These are phyloP conservation scores for Spea hammondii DNA, from an alignment of 2,797 vertebrate species.

Conservation along the genomic window DNA sequence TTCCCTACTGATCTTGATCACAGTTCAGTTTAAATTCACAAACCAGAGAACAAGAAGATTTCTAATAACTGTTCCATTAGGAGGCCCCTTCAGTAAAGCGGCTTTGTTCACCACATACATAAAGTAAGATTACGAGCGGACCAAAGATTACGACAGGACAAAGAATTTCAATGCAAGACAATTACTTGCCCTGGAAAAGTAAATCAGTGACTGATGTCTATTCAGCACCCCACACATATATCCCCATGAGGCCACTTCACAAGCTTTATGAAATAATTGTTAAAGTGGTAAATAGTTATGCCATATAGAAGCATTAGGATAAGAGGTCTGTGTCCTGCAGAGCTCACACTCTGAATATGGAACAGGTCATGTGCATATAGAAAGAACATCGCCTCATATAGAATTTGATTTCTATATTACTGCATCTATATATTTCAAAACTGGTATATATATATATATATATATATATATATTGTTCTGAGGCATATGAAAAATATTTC, in stretches of 20 bases:
- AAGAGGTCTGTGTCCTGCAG: too few relatives aligned
- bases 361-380: too few relatives aligned
- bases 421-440: too few relatives aligned
- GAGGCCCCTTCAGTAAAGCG: neutral
- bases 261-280: neutral
- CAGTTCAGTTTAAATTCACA: neutral
- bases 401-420: too few relatives aligned
- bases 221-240: neutral
- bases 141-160: neutral
- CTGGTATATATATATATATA: too few relatives aligned
- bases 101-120: neutral
- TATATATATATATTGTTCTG: too few relatives aligned
- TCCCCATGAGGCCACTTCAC: conserved; percentile 7
- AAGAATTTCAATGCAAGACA: conserved; percentile 1
- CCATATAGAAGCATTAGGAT: too few relatives aligned
- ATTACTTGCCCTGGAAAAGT: conserved; percentile 4
- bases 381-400: too few relatives aligned
- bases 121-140: neutral
- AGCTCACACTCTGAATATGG: too few relatives aligned
- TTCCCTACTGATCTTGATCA: neutral
- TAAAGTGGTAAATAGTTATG: too few relatives aligned
- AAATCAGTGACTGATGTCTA: neutral
- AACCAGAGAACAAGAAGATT: neutral
- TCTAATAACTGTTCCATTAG: conserved; percentile 1
- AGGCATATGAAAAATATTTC: too few relatives aligned